phyloP scores from a whole-genome alignment of 2,113 vertebrate species.

The Hyperopisus bebe region DNA sequence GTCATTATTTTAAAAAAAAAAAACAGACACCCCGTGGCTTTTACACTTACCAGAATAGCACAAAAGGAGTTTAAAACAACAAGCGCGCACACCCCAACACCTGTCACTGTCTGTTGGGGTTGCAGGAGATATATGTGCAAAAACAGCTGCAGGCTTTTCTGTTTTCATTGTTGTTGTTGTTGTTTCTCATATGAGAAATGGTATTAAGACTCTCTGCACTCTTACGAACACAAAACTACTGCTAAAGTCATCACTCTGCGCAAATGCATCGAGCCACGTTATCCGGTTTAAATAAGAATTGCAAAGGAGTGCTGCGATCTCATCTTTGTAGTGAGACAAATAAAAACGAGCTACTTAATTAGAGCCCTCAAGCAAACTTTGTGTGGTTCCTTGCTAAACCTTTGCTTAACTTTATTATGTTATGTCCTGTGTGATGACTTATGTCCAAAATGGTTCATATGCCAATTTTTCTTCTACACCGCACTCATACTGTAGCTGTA shows the following conservation, averaged over 20 bases:
- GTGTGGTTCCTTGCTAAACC: background rate
- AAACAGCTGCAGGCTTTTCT: background rate
- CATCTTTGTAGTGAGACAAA: background rate
- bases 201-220: background rate
- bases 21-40: background rate
- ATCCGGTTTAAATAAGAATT: background rate
- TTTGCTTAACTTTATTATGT: background rate
- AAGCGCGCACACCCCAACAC: slow-evolving; percentile 3
- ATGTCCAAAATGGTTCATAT: background rate
- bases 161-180: background rate
- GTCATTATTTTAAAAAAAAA: background rate
- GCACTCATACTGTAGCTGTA: background rate
- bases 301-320: background rate
- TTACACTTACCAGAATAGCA: background rate
- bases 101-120: background rate
- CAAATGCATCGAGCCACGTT: background rate
- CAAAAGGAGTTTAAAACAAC: background rate
- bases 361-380: background rate
- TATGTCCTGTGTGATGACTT: background rate
- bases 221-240: background rate
- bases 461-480: background rate
- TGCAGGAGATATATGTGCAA: background rate
- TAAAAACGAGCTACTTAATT: background rate
- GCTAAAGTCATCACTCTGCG: background rate
- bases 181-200: background rate